phyloP scores from a whole-genome alignment of 2,113 vertebrate species.

The Hucho hucho region DNA sequence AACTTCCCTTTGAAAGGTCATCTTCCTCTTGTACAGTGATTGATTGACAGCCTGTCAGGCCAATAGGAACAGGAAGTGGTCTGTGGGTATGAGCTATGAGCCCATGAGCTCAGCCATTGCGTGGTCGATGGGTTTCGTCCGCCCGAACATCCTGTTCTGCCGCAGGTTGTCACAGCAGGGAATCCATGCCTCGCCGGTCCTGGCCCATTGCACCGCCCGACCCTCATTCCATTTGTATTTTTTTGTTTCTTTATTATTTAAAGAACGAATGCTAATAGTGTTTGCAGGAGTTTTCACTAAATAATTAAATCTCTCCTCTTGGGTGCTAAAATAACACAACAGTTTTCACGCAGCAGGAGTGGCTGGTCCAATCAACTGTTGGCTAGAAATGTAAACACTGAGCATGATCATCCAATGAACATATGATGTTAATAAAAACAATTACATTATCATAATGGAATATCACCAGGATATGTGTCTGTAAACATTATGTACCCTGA shows the following conservation, averaged over 20 bases:
- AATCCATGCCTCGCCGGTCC: slow-evolving; percentile 21
- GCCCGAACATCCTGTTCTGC: slow-evolving; percentile 55
- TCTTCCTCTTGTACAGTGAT: background rate
- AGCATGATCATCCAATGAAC: background rate
- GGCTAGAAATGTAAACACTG: background rate
- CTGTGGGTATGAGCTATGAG: slow-evolving; percentile 32
- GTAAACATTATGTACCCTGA: background rate
- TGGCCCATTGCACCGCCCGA: background rate
- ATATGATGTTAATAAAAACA: background rate
- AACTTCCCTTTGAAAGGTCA: background rate
- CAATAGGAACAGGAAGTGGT: background rate
- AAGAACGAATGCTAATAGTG: slow-evolving; percentile 15
- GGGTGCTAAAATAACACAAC: background rate
- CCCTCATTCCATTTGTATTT: slow-evolving; percentile 39
- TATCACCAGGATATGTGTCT: background rate
- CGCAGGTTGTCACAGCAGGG: slow-evolving; percentile 51
- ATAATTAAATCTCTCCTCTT: background rate
- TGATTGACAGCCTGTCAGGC: slow-evolving; percentile 30
- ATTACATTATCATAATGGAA: background rate
- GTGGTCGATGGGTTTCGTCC: slow-evolving; percentile 46
- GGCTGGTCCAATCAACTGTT: too few species aligned
- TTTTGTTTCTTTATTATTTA: slow-evolving; percentile 63
- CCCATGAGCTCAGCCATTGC: slow-evolving; percentile 12
- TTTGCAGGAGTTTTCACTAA: background rate
- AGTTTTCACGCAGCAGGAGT: background rate